Evolutionary conservation across 2,113 vertebrate genomes (phyloP).

Genomic region (Kryptolebias marmoratus): DNA sequence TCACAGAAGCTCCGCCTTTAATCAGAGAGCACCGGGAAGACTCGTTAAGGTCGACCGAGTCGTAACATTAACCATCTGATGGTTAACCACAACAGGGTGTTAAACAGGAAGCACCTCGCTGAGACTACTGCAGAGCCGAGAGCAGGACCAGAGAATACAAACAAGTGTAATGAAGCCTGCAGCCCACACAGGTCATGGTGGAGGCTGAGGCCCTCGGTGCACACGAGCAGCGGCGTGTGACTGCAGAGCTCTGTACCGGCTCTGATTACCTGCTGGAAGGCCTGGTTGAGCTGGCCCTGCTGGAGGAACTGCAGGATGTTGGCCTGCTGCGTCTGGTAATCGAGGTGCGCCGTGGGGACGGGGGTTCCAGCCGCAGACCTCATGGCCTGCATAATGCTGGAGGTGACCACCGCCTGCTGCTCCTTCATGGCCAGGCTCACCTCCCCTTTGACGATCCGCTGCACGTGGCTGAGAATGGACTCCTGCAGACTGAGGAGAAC

Average conservation of each 20-base stretch:
- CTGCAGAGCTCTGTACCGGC: not conserved
- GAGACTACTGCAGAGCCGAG: too few species aligned
- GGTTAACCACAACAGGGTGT: too few species aligned
- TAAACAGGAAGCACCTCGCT: too few species aligned
- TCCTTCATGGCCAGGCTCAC: constrained; percentile 97
- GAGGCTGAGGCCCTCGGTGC: not conserved
- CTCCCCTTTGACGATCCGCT: constrained; percentile 95
- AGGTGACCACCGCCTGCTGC: constrained; percentile 94
- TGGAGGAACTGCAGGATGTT: constrained; percentile 94
- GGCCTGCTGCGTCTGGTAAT: constrained; percentile 95
- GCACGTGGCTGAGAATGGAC: constrained; percentile 93
- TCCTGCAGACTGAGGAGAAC: constrained; percentile 89
- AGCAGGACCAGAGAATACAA: not conserved
- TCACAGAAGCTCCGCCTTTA: too few species aligned
- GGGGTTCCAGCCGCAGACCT: constrained; percentile 93
- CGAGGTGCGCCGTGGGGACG: constrained; percentile 90
- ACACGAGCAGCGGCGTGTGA: not conserved
- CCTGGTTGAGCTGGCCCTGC: constrained; percentile 97
- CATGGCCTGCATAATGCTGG: constrained; percentile 99
- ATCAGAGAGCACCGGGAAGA: too few species aligned
- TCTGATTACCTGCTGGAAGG: constrained; percentile 93
- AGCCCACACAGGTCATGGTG: constrained; percentile 20
- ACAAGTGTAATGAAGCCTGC: constrained; percentile 1
- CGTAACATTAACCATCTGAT: too few species aligned
- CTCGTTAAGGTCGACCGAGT: too few species aligned